phyloP scores from a whole-genome alignment of 2,797 vertebrate genomes.

The Steatocranus sp. region DNA sequence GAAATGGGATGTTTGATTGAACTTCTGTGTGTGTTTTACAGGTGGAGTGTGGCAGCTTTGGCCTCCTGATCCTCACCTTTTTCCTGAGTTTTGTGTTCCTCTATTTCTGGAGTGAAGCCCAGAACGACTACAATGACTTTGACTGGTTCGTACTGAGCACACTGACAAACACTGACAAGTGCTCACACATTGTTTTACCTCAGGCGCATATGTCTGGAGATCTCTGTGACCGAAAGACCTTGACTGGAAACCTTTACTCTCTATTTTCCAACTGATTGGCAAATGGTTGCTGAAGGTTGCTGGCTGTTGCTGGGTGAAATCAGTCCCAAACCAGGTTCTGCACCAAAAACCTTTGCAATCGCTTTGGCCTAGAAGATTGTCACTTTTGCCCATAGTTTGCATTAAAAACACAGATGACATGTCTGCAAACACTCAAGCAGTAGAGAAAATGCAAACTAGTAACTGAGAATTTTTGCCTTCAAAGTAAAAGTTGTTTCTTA shows the following conservation, averaged over 20 bases:
- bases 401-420: not conserved
- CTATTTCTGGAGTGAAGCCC: conserved; percentile 86
- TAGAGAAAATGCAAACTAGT: not conserved
- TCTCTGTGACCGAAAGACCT: not conserved
- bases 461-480: not conserved
- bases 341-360: not conserved
- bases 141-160: conserved; percentile 80
- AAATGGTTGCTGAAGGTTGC: not conserved
- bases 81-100: conserved; percentile 82
- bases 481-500: not conserved
- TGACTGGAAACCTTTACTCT: not conserved
- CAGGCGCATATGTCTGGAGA: not conserved
- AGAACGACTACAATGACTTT: conserved; percentile 90
- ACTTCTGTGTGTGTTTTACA: conserved; percentile 34
- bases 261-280: not conserved
- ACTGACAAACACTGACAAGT: not conserved
- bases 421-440: not conserved
- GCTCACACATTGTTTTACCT: not conserved
- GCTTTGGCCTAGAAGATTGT: not conserved
- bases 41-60: conserved; percentile 82
- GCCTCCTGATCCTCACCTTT: conserved; percentile 80
- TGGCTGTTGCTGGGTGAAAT: not conserved
- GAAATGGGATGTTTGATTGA: not conserved
- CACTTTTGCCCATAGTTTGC: not conserved
- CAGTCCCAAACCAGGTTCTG: not conserved